Evolutionary conservation across 2,113 vertebrate genomes (phyloP), one percentile per base, ranked within the genome.

Genomic region (Gymnogyps californianus): DNA sequence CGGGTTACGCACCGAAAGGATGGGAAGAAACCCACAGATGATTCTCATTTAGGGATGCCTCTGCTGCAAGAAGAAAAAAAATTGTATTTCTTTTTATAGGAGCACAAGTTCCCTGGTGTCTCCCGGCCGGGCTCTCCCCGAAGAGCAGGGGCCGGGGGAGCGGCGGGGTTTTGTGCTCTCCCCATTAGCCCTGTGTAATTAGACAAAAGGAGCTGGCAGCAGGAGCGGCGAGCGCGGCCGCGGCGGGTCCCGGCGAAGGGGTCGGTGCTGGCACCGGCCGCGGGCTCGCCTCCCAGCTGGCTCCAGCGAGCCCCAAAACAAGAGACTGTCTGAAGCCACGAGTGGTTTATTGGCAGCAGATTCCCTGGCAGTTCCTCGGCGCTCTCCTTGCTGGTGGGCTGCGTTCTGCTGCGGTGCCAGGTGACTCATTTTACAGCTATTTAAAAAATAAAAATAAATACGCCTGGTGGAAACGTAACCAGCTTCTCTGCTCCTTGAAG

Each of bases 351-450:
- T 96, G 97, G 97, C 96, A 87, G 72, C 14, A 4, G 49, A 3
- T 34, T 54, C 51, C 47, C 97, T 49, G 89, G 93, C 49, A 83
- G 86, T 2, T 59, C 95, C 46, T 32, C 80, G 15, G 91, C 46
- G 42, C 85, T 67, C 83, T 88, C 87, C 95, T 89, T 47, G 12
- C 58, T 69, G 24, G 85, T 83, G 97, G 96, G 97, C 62, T 95
- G 93, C 6, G 14, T 69, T 34, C 44, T 22, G 82, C 88, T n/a
- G 51, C 78, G 12, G 29, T 72, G 94, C 96, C 97, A 84, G 70
- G 86, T 64, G 47, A 79, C 93, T 97, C 97, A 91, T 54, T 57
- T 80, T 49, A 75, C 93, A 94, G 90, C 87, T 38, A 81, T 89
- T 90, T 34, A 26, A 89, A 86, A 95, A 93, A 87, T 67, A 91